These are phyloP conservation scores for Myotis lucifugus DNA, from an alignment of 2,113 vertebrate species.

Conservation along the genomic window DNA sequence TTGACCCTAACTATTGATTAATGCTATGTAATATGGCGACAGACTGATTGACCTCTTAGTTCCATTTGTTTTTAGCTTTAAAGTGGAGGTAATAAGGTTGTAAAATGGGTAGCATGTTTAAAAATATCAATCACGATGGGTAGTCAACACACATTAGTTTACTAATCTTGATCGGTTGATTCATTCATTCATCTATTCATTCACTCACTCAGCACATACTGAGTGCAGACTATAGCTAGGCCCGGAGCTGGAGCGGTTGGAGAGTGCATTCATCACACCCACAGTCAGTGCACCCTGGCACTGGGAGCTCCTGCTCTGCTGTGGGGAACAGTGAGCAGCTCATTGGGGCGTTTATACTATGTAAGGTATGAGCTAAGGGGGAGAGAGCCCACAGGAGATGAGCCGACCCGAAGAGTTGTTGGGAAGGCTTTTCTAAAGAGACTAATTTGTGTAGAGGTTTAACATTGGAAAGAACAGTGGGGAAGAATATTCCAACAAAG, in stretches of 20 bases:
- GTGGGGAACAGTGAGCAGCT: background rate
- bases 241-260: background rate
- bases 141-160: background rate
- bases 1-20: background rate
- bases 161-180: background rate
- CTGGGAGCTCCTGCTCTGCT: background rate
- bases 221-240: rapidly evolving
- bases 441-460: background rate
- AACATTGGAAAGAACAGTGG: background rate
- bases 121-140: background rate
- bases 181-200: background rate
- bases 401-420: background rate
- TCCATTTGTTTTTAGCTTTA: conserved; percentile 6
- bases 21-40: background rate
- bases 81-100: background rate
- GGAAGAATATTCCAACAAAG: background rate
- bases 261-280: background rate
- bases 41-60: background rate
- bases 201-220: background rate
- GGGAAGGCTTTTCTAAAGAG: background rate
- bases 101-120: background rate
- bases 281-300: background rate
- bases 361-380: rapidly evolving
- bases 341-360: too few relatives aligned
- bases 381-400: background rate